Conservation (phyloP, 1,140 invertebrate species). For the Apis laboriosa region DNA sequence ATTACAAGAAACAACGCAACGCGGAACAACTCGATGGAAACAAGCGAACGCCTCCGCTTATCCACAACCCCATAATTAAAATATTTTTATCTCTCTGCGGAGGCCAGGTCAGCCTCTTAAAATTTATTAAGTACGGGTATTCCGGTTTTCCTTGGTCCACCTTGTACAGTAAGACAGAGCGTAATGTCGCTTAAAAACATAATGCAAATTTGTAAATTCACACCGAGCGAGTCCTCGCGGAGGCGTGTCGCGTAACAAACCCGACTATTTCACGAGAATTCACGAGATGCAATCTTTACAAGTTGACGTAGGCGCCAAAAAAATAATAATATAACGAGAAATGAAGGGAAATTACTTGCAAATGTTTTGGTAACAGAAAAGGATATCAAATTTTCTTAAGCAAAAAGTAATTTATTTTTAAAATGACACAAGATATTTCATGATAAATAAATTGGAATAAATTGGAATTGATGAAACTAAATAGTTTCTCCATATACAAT, state of each 20-base stretch:
- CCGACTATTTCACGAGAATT: neutral
- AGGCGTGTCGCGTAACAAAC: neutral
- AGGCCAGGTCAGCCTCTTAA: neutral
- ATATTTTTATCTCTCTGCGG: constrained; percentile 19
- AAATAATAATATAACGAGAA: too few relatives aligned
- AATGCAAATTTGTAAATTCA: neutral
- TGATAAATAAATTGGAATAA: too few relatives aligned
- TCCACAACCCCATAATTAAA: constrained; percentile 22
- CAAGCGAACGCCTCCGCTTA: neutral
- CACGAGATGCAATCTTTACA: neutral
- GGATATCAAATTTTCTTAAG: too few relatives aligned
- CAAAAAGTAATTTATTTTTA: too few relatives aligned
- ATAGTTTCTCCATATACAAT: too few relatives aligned
- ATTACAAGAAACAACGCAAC: constrained; percentile 2
- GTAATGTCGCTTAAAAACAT: neutral
- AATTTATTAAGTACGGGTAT: constrained; percentile 41
- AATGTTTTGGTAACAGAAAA: too few relatives aligned
- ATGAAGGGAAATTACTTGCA: too few relatives aligned
- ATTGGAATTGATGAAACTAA: too few relatives aligned
- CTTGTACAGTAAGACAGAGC: neutral
- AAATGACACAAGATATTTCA: too few relatives aligned
- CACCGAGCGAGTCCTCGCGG: neutral
- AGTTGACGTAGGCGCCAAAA: neutral
- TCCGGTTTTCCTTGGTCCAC: neutral
- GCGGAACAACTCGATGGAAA: neutral